Evolutionary conservation across 2,113 vertebrate genomes (phyloP).

Genomic region (Scopus umbretta): DNA sequence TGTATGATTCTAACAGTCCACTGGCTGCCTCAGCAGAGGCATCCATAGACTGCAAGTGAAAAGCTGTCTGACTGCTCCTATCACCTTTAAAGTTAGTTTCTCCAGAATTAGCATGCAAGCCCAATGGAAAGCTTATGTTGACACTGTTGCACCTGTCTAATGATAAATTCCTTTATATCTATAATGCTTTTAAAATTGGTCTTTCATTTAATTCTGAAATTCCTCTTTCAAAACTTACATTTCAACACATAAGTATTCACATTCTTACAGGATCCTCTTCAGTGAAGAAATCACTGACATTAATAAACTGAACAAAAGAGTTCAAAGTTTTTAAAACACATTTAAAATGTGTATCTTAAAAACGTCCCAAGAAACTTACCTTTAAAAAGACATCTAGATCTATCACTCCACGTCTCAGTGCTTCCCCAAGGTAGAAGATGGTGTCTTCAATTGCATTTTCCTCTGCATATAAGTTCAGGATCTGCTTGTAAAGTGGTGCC

Average conservation of each 20-base stretch:
- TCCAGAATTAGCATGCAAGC: not conserved
- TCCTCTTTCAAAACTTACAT: not conserved
- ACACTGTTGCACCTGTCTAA: not conserved
- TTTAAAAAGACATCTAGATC: slow-evolving; percentile 98
- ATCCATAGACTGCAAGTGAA: not conserved
- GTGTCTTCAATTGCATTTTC: slow-evolving; percentile 99
- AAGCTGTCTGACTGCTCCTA: not conserved
- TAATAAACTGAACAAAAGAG: not conserved
- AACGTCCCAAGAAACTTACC: slow-evolving; percentile 69
- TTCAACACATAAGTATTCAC: not conserved
- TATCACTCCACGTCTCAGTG: slow-evolving; percentile 91
- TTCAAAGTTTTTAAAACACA: not conserved
- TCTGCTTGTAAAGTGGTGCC: slow-evolving; percentile 97
- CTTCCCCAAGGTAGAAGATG: slow-evolving; percentile 98
- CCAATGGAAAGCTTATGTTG: not conserved
- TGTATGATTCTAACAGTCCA: not conserved
- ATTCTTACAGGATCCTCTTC: not conserved
- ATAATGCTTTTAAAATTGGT: not conserved
- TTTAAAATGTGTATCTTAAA: not conserved
- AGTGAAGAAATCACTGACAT: not conserved
- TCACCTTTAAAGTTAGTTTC: not conserved
- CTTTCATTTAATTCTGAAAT: not conserved
- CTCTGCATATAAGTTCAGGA: slow-evolving; percentile 96
- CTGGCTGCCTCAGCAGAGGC: not conserved
- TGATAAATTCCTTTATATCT: not conserved